Evolutionary conservation across 2,113 vertebrate genomes (phyloP), one percentile per base, ranked within the genome.

Genomic region (Callionymus lyra): DNA sequence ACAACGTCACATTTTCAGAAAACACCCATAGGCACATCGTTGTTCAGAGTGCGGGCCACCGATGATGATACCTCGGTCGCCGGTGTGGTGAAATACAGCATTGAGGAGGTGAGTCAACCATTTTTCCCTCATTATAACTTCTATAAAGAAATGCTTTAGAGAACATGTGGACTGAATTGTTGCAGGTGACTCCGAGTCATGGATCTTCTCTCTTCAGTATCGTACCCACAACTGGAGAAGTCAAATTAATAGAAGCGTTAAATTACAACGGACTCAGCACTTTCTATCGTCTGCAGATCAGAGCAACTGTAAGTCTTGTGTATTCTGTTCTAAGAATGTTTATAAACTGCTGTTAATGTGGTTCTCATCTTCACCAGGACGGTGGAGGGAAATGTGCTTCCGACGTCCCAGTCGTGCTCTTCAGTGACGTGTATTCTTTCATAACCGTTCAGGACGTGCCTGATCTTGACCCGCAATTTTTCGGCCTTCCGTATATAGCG

Each of bases 391-490:
- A 0, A 0, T 65, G 72, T 41, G 10, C 2, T 0, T 4, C 1
- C 0, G 0, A 0, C 3, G 0, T 0, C 2, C 38, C n/a, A n/a
- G n/a, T n/a, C n/a, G n/a, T n/a, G n/a, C 53, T 27, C 6, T 84
- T 54, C 11, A 79, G 33, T 12, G 1, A 6, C 1, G 54, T 57
- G 14, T 86, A 68, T 44, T 71, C 85, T 41, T 80, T 86, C 38
- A 47, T 94, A 16, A 79, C 80, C 0, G 80, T 94, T 9, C 0
- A 16, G 1, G 91, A 94, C 13, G 19, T 84, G 33, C 38, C 90
- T 10, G 79, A 94, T 51, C 57, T 87, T 10, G 65, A 89, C 37
- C 91, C 91, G 1, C 9, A 57, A 44, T 94, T 94, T 60, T 6
- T 85, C 9, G 65, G 62, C 19, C 49, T 73, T 14, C 85, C 85